phyloP scores from a whole-genome alignment of 2,113 vertebrate species.

The Eudyptes chrysolophus region DNA sequence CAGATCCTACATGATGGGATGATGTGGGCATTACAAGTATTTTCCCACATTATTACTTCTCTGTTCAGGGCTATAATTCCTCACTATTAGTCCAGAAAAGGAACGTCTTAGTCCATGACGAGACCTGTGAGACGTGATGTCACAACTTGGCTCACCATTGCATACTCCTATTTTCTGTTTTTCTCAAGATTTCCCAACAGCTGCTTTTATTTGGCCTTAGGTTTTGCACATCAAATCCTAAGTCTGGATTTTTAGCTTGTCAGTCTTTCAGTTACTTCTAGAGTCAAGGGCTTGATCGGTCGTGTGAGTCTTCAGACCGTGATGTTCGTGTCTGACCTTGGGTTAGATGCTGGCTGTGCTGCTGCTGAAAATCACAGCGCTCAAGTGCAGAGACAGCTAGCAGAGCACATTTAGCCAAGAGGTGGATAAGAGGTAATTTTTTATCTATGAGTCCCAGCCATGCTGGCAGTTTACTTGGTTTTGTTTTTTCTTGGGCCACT shows the following conservation, averaged over 20 bases:
- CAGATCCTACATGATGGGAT: neutral
- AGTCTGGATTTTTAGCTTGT: neutral
- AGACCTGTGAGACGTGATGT: neutral
- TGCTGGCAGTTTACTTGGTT: neutral
- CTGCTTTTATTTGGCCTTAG: neutral
- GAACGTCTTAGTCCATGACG: neutral
- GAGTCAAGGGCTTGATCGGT: neutral
- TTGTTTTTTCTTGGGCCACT: neutral
- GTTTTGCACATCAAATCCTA: neutral
- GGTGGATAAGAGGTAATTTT: neutral
- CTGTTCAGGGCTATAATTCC: neutral
- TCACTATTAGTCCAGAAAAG: neutral
- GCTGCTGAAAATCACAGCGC: neutral
- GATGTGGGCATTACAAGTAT: neutral
- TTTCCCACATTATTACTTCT: neutral
- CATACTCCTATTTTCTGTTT: neutral
- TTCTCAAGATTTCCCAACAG: neutral
- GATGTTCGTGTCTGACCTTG: neutral
- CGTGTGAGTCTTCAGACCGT: accelerated
- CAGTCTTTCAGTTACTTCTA: neutral
- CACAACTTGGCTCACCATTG: neutral
- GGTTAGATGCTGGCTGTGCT: neutral
- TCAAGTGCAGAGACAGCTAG: neutral
- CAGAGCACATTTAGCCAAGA: neutral
- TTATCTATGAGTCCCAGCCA: accelerated